Evolutionary conservation across 2,113 vertebrate genomes (phyloP).

Genomic region (Chloebia gouldiae): DNA sequence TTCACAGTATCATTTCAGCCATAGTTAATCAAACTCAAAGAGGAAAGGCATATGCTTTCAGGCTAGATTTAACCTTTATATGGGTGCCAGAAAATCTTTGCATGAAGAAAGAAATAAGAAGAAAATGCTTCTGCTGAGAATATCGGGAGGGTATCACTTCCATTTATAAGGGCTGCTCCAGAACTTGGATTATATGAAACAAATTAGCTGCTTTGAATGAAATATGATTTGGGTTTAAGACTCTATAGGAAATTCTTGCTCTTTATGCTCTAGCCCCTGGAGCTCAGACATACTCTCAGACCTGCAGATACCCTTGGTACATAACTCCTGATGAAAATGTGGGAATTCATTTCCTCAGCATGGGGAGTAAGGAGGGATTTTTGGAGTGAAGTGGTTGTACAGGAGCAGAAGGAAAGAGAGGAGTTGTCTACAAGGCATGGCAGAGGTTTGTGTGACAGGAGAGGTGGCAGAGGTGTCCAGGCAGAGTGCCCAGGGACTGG

Average conservation of each 20-base stretch:
- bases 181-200: neutral
- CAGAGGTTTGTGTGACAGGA: neutral
- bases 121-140: slow-evolving; percentile 22
- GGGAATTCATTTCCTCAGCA: neutral
- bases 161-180: neutral
- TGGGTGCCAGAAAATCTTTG: slow-evolving; percentile 31
- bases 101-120: slow-evolving; percentile 24
- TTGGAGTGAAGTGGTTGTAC: neutral
- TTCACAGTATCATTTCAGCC: slow-evolving; percentile 5
- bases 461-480: neutral
- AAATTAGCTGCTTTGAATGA: slow-evolving; percentile 21
- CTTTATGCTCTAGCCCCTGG: neutral
- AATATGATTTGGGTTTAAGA: neutral
- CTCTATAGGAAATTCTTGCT: neutral
- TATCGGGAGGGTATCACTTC: neutral
- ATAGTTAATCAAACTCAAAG: slow-evolving; percentile 29
- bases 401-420: neutral
- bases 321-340: neutral
- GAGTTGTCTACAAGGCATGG: neutral
- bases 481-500: neutral
- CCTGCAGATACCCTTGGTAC: neutral
- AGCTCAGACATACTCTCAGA: neutral
- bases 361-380: rapidly evolving
- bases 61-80: slow-evolving; percentile 61
- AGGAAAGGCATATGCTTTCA: slow-evolving; percentile 10